Evolutionary conservation across 2,888 invertebrate genomes (phyloP), one percentile per base, ranked within the genome.

Genomic region (Oscheius sp.): DNA sequence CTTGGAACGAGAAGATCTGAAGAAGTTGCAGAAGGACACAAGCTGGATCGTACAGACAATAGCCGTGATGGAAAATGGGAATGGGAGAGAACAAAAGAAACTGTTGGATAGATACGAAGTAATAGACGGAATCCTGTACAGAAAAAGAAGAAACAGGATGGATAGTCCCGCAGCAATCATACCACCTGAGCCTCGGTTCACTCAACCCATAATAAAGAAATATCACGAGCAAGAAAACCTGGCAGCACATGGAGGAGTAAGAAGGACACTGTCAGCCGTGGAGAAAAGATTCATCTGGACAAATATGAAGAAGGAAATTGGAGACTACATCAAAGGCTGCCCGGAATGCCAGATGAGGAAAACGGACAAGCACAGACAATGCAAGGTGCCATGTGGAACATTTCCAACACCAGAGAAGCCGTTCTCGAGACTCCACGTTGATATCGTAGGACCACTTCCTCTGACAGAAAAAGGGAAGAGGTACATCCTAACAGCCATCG

Each of bases 371-470:
- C 45, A 39, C 3, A 3, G 5, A 17, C n/a, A 17, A 27, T 37
- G n/a, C 33, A 46, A 29, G 23, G 55, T 33, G 46, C 55, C 46
- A 15, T 50, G 6, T 6, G 57, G 31, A 31, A 17, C n/a, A 15
- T 25, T 65, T 33, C 20, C 1, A 57, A 4, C 17, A 15, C 17
- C 67, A 23, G 17, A 45, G 4, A 39, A 42, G 2, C 33, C 70
- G 3, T 74, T 70, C 57, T 42, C 65, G 29, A 20, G 69, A 29
- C 17, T 70, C 1, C 70, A 74, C 45, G 37, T 53, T 17, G 74
- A 76, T 48, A 37, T 70, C 6, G 23, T 53, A 12, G 75, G 76
- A 20, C 71, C 71, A n/a, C 50, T 77, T 0, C 73, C 70, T 3
- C 23, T 58, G 17, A 74, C 72, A 0, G 17, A 55, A 1, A 12